A percentile compares a stretch with the other conserved stretches of the same genome.
Evolutionary conservation across 1,140 invertebrate genomes (phyloP).

Genomic region (Gerris buenoi): DNA sequence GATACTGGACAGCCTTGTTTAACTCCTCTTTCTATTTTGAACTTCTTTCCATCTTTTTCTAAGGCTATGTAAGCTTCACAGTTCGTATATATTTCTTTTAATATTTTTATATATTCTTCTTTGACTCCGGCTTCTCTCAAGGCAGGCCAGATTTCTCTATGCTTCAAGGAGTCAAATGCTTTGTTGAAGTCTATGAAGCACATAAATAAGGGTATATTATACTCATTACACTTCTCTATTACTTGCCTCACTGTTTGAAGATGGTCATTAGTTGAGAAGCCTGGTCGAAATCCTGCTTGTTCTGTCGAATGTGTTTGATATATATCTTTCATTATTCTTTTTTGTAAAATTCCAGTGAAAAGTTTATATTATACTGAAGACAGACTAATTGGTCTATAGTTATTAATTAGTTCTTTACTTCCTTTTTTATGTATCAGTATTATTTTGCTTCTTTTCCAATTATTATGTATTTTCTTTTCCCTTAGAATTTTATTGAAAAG

Average conservation of each 20-base stretch:
- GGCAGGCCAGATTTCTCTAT: background rate
- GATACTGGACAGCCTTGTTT: conserved; percentile 16
- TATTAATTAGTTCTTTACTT: too few species aligned
- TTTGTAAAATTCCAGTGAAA: conserved; percentile 11
- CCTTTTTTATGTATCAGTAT: conserved; percentile 12
- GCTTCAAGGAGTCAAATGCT: too few species aligned
- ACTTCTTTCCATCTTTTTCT: conserved; percentile 1
- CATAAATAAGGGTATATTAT: background rate
- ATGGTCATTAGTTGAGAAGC: conserved; percentile 18
- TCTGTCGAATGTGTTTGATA: conserved; percentile 24
- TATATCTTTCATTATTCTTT: conserved; percentile 19
- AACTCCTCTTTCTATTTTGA: background rate
- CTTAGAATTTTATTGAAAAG: background rate
- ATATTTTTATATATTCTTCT: background rate
- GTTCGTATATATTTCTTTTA: conserved; percentile 2
- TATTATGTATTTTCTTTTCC: background rate
- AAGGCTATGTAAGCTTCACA: background rate
- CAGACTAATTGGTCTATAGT: conserved; percentile 27
- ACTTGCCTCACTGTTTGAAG: too few species aligned
- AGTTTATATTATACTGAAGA: conserved; percentile 24
- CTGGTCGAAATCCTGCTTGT: conserved; percentile 26
- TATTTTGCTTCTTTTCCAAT: background rate
- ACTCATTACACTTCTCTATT: conserved; percentile 13
- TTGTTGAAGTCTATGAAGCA: too few species aligned
- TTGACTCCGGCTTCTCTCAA: too few species aligned